phyloP scores from a whole-genome alignment of 30 jellyfish, hydroid and myxozoan species.

The Cassiopea xamachana region DNA sequence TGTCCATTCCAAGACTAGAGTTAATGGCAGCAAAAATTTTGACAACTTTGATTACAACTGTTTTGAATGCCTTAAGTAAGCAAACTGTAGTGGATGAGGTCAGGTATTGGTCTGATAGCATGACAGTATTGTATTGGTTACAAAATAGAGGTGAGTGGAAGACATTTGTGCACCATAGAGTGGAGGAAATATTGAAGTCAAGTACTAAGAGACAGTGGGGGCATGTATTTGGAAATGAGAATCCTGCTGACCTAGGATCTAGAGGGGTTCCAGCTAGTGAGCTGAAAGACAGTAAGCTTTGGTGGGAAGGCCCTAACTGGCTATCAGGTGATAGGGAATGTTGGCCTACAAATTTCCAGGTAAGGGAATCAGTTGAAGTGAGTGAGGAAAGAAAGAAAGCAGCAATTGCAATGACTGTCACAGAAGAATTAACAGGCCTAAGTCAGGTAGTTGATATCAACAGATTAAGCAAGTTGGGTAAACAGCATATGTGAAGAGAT shows the following conservation, averaged over 20 bases:
- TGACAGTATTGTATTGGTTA: conserved; percentile 41
- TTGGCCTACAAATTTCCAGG: conserved; percentile 48
- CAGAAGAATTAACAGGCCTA: conserved; percentile 12
- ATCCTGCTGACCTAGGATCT: conserved; percentile 71
- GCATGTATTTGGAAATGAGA: conserved; percentile 22
- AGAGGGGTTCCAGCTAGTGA: conserved; percentile 66
- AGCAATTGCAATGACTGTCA: conserved; percentile 8
- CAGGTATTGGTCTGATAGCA: conserved; percentile 40
- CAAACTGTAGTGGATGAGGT: conserved; percentile 16
- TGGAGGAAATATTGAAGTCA: conserved; percentile 28
- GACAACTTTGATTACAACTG: conserved; percentile 12
- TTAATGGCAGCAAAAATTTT: conserved; percentile 37
- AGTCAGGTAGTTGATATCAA: conserved; percentile 43
- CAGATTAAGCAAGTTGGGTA: conserved; percentile 26
- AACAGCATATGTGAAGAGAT: conserved; percentile 50
- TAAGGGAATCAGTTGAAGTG: conserved; percentile 28
- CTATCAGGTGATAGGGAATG: neutral
- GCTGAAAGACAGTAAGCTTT: conserved; percentile 42
- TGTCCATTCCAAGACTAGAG: conserved; percentile 47
- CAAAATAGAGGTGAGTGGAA: conserved; percentile 45
- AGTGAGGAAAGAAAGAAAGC: conserved; percentile 45
- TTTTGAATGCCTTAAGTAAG: neutral
- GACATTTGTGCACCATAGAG: conserved; percentile 51
- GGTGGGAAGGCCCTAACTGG: conserved; percentile 68
- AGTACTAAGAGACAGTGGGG: conserved; percentile 15